phyloP scores from a whole-genome alignment of 2,113 vertebrate species.

The Rhinoptilus africanus region DNA sequence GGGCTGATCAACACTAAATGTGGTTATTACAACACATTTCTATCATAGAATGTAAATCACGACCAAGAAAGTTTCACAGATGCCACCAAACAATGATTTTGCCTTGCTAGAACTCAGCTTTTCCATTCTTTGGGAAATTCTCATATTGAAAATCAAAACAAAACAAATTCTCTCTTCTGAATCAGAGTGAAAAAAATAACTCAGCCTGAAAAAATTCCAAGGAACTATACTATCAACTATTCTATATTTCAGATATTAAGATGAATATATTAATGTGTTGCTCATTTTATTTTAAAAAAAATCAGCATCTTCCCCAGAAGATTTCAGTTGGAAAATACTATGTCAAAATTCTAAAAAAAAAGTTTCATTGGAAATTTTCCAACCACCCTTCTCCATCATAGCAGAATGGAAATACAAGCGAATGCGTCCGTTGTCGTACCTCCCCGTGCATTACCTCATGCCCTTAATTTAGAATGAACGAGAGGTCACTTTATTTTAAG shows the following conservation, averaged over 20 bases:
- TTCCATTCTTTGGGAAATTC: not conserved
- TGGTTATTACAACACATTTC: not conserved
- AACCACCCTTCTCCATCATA: not conserved
- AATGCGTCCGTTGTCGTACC: not conserved
- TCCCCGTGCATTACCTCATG: not conserved
- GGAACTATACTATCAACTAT: not conserved
- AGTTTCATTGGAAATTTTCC: not conserved
- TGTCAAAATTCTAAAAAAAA: not conserved
- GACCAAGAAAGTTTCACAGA: not conserved
- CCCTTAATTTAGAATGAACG: not conserved
- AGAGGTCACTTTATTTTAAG: not conserved
- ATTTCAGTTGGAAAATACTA: not conserved
- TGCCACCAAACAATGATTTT: not conserved
- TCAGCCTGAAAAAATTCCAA: not conserved
- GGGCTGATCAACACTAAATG: not conserved
- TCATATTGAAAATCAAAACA: not conserved
- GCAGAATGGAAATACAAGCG: not conserved
- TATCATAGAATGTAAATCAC: not conserved
- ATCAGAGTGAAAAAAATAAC: not conserved
- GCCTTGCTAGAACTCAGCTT: not conserved
- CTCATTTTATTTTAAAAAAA: not conserved
- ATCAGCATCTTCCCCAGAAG: not conserved
- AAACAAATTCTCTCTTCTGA: not conserved
- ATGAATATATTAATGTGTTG: not conserved
- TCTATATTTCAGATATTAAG: not conserved